Conservation (phyloP, 1,140 invertebrate genomes). For the Drosophila punjabiensis region DNA sequence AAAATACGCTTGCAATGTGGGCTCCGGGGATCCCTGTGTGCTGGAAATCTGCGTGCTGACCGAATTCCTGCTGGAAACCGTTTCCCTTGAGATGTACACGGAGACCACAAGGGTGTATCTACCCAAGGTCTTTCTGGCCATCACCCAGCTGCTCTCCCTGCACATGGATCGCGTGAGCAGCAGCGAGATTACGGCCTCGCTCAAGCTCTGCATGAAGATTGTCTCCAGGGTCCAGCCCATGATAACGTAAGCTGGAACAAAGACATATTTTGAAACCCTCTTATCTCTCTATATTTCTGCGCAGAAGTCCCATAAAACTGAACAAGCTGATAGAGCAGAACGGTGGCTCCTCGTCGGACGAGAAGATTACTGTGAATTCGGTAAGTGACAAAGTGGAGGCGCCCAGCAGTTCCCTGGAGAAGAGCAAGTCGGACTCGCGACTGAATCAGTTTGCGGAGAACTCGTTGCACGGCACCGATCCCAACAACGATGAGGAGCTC, state of each 20-base stretch:
- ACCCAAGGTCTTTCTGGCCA: slow-evolving; percentile 90
- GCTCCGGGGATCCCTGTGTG: slow-evolving; percentile 87
- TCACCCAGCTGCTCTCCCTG: slow-evolving; percentile 88
- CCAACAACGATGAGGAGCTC: slow-evolving; percentile 86
- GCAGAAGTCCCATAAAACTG: slow-evolving; percentile 80
- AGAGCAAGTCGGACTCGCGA: slow-evolving; percentile 89
- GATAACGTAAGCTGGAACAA: slow-evolving; percentile 75
- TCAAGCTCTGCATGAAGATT: slow-evolving; percentile 91
- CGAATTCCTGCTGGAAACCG: slow-evolving; percentile 92
- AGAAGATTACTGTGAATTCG: slow-evolving; percentile 37
- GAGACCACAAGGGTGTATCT: slow-evolving; percentile 93
- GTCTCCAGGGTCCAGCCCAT: slow-evolving; percentile 91
- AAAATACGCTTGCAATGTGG: slow-evolving; percentile 86
- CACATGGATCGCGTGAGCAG: slow-evolving; percentile 88
- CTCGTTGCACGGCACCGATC: slow-evolving; percentile 55
- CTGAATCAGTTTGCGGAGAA: slow-evolving; percentile 86
- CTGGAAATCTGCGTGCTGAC: slow-evolving; percentile 90
- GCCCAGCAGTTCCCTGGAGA: slow-evolving; percentile 86
- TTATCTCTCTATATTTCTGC: slow-evolving; percentile 20
- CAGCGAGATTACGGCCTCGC: slow-evolving; percentile 88
- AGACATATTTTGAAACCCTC: not conserved
- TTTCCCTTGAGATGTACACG: slow-evolving; percentile 92
- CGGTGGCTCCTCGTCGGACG: slow-evolving; percentile 44
- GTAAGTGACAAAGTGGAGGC: slow-evolving; percentile 26
- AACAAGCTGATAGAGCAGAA: slow-evolving; percentile 62